These are phyloP conservation scores for Nasonia giraulti DNA, from an alignment of 1,140 invertebrate species.

Conservation along the genomic window DNA sequence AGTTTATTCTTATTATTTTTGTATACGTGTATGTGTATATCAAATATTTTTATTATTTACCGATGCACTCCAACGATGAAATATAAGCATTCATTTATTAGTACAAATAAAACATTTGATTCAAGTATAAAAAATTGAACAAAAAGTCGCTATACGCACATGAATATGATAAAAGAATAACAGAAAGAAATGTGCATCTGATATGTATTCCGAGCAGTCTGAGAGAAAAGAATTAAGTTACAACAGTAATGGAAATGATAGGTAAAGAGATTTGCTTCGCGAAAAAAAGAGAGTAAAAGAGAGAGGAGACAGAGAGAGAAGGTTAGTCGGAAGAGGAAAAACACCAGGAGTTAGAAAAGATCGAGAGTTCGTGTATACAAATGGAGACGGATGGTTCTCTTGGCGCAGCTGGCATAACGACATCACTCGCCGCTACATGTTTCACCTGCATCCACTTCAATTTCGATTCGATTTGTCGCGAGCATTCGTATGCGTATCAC, in stretches of 20 bases:
- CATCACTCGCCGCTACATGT: constrained; percentile 37
- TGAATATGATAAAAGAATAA: background rate
- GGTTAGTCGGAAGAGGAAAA: background rate
- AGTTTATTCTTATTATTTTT: no score
- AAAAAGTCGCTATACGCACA: background rate
- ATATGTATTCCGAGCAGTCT: no score
- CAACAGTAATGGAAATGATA: constrained; percentile 23
- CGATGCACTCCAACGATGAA: no score
- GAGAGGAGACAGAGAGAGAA: background rate
- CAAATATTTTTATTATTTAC: no score
- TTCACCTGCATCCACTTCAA: constrained; percentile 47
- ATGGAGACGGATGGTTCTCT: constrained; percentile 56
- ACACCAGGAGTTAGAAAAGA: constrained; percentile 10
- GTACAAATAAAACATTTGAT: no score
- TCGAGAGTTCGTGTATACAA: constrained; percentile 49
- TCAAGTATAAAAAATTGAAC: no score
- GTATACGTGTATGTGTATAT: no score
- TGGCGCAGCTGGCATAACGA: constrained; percentile 37
- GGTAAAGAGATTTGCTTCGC: background rate
- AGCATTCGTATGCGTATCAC: constrained; percentile 15
- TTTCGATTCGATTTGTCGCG: constrained; percentile 50
- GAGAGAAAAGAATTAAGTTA: background rate
- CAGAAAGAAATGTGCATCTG: background rate
- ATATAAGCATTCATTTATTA: no score
- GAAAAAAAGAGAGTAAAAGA: background rate